Evolutionary conservation across 2,797 vertebrate genomes (phyloP), one percentile per base, ranked within the genome.

Genomic region (Fringilla coelebs): DNA sequence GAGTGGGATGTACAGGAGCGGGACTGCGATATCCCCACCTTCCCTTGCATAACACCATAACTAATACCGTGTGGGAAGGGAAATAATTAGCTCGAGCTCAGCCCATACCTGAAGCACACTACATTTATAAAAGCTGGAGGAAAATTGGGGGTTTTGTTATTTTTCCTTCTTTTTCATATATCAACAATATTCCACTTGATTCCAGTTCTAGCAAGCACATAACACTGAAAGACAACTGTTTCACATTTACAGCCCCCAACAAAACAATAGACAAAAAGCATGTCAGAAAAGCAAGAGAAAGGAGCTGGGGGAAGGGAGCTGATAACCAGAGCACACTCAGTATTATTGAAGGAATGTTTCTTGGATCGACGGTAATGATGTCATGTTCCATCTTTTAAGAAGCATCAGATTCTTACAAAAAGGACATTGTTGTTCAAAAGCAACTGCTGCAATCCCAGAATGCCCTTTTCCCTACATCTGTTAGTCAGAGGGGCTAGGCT

Each of bases 361-460:
- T 97, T 94, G 91, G 96, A 94, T 91, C 94, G 95, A 95, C 81
- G 1, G 94, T 95, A 88, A 96, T 97, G 97, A 98, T 97, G 96
- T 98, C 97, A 98, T 97, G 94, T 97, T 97, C 95, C 96, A 97
- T 97, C 97, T 97, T 97, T 97, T 97, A 97, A 97, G 97, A 97
- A 97, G 95, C 94, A 95, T 97, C 94, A 72, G 91, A 97, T 95
- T 97, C 96, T 97, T 93, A 97, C 97, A 98, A 97, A 98, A 98
- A 97, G 96, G 94, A 97, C 97, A 97, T 94, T 98, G 96, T 98
- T 98, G 94, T 95, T 96, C 75, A 89, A 96, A 96, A 96, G 93
- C 96, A 97, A 97, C 96, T 96, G 94, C 96, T 97, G 94, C 96
- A 95, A 95, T 96, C 96, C 96, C 96, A 95, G 92, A 96, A 97